A percentile compares a stretch with the other conserved stretches of the same genome.
These are phyloP conservation scores for Drosophila cognata DNA, from an alignment of 2,888 invertebrate genomes.

Conservation along the genomic window DNA sequence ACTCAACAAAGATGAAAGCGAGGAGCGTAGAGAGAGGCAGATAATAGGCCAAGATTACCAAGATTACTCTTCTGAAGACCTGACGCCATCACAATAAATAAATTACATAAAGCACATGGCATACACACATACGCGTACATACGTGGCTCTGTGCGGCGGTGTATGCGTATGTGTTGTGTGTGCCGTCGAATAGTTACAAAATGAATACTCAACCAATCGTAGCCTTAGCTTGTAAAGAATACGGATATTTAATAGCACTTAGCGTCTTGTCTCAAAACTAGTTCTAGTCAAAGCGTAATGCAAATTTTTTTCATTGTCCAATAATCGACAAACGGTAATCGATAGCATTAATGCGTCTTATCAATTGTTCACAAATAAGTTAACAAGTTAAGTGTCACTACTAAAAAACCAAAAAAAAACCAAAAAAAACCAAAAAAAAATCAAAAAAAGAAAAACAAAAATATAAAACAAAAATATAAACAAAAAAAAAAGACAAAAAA, in stretches of 20 bases:
- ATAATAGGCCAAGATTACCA: not conserved
- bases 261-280: constrained; percentile 56
- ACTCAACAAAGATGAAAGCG: not conserved
- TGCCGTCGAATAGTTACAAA: constrained; percentile 30
- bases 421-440: not conserved
- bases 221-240: constrained; percentile 71
- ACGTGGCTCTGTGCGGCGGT: not conserved
- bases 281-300: constrained; percentile 48
- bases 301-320: constrained; percentile 56
- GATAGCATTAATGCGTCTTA: constrained; percentile 36
- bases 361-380: constrained; percentile 45
- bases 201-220: constrained; percentile 72
- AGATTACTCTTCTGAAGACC: constrained; percentile 20
- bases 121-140: constrained; percentile 5
- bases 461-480: not conserved
- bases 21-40: not conserved
- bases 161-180: not conserved
- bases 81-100: constrained; percentile 5
- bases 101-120: constrained; percentile 9
- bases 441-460: constrained; percentile 14
- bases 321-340: constrained; percentile 40
- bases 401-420: not conserved
- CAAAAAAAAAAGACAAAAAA: not conserved
- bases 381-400: constrained; percentile 12
- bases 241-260: constrained; percentile 51